Evolutionary conservation across 2,113 vertebrate species (phyloP).

Genomic region (Lagopus muta): DNA sequence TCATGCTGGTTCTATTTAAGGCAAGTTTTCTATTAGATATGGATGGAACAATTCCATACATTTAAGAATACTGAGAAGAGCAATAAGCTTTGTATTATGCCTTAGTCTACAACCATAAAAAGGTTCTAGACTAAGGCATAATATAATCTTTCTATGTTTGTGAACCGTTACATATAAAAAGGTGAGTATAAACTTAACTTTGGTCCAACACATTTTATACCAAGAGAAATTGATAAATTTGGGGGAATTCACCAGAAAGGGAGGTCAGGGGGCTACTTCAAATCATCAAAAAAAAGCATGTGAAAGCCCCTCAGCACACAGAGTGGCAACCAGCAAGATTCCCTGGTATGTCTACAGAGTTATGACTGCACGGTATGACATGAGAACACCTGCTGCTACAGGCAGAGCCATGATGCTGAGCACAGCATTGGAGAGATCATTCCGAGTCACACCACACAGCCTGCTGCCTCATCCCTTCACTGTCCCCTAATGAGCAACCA

Average conservation of each 20-base stretch:
- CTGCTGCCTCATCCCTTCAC: background rate
- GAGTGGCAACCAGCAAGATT: background rate
- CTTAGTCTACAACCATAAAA: background rate
- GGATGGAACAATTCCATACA: background rate
- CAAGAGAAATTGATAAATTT: background rate
- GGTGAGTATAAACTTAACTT: background rate
- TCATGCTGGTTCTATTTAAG: background rate
- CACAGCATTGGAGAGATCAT: background rate
- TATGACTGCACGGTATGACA: accelerated
- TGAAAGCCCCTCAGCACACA: background rate
- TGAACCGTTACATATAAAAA: background rate
- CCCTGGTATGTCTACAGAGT: accelerated
- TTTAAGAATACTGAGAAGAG: background rate
- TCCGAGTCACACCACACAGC: background rate
- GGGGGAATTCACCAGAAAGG: background rate
- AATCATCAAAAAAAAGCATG: accelerated
- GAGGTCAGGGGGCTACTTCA: background rate
- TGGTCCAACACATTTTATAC: background rate
- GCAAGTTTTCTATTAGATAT: background rate
- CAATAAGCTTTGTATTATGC: background rate
- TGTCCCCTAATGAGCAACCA: background rate
- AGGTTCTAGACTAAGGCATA: background rate
- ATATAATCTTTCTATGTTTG: background rate
- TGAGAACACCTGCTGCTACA: background rate
- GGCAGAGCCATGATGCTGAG: background rate